Evolutionary conservation across 2,888 invertebrate species (phyloP), one percentile per base, ranked within the genome.

Genomic region (Dasysyrphus albostriatus): DNA sequence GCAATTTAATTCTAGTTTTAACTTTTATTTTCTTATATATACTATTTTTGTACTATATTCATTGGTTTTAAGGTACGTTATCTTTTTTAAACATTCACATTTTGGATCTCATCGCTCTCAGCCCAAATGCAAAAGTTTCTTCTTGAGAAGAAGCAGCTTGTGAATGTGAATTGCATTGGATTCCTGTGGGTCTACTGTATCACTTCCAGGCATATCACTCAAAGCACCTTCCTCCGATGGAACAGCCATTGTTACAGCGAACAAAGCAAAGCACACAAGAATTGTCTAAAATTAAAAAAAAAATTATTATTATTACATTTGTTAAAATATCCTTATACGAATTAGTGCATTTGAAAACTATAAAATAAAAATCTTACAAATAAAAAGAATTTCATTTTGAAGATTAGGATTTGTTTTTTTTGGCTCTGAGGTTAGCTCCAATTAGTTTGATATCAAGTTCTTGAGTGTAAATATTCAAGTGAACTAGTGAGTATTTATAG

Each of bases 331-430:
- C 5, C 19, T 19, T 6, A 49, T 12, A 56, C 3, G n/a, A n/a
- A n/a, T n/a, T n/a, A n/a, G n/a, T 24, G 24, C 24, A 24, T 24
- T 24, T 24, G 3, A 24, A 24, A 24, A 2, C 2, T 49, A 5
- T 24, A 24, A n/a, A 51, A 10, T 39, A 24, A 9, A 8, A 37
- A 16, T 37, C 59, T 39, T 39, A 59, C 59, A 59, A 59, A 6
- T 59, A 59, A 59, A 0, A 59, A 19, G 59, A 39, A 59, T 14
- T 59, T 59, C 59, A 59, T 59, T 19, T 59, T 59, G 39, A 39
- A 3, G 19, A 10, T 29, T 12, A 12, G 49, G 49, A 19, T 5
- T 16, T 1, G 10, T 7, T 19, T 58, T 19, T 58, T 58, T 16
- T 24, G 24, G 24, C 14, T 19, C 29, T 39, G 6, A 16, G 16